Percentiles rank a stretch among this genome's conserved stretches.
Evolutionary conservation across 2,113 vertebrate species (phyloP).

Genomic region (Pagrus major): DNA sequence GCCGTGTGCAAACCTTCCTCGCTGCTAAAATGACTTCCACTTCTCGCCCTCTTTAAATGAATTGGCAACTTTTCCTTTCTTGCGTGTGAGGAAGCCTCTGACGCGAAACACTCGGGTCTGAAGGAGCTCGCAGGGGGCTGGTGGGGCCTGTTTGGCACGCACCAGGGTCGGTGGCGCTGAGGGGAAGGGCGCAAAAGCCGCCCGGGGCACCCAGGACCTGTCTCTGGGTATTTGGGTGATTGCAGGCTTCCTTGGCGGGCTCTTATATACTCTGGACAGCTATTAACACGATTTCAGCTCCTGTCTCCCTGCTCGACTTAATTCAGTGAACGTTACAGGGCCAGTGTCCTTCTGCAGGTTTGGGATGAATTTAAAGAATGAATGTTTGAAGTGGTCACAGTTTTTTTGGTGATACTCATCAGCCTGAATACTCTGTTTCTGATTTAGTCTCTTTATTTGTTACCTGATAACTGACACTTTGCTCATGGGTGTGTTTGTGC

Average conservation of each 20-base stretch:
- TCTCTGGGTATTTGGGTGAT: constrained; percentile 86
- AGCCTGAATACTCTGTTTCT: constrained; percentile 4
- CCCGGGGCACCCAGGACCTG: constrained; percentile 84
- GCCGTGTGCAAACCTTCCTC: neutral
- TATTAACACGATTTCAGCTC: constrained; percentile 91
- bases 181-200: constrained; percentile 75
- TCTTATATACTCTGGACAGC: constrained; percentile 79
- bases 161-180: constrained; percentile 69
- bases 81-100: constrained; percentile 52
- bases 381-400: neutral
- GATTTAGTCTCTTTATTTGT: constrained; percentile 6
- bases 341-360: constrained; percentile 49
- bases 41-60: constrained; percentile 45
- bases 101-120: constrained; percentile 42
- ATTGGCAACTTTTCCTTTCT: constrained; percentile 62
- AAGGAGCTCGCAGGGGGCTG: constrained; percentile 60
- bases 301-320: constrained; percentile 83
- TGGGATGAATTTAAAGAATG: neutral
- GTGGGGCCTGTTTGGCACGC: constrained; percentile 74
- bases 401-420: neutral
- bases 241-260: constrained; percentile 74
- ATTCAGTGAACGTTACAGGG: constrained; percentile 71
- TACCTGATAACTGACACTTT: neutral
- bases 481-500: neutral
- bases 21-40: constrained; percentile 10